These are phyloP conservation scores for Tilapia sparmanii DNA, from an alignment of 2,113 vertebrate genomes.

Conservation along the genomic window DNA sequence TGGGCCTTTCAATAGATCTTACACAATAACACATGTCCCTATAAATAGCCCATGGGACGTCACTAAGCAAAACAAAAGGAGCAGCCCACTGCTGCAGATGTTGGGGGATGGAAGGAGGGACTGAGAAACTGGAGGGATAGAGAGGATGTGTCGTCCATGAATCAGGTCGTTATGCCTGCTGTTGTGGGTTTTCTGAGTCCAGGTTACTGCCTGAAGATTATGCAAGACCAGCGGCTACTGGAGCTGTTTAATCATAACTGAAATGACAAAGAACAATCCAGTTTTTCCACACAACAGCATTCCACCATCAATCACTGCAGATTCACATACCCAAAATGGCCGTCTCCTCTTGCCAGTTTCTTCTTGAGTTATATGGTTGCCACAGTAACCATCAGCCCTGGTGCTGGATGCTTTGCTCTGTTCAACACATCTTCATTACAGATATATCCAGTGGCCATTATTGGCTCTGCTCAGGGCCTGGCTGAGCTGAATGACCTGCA, in stretches of 20 bases:
- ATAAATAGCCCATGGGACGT: conserved; percentile 58
- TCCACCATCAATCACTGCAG: not conserved
- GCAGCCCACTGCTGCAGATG: conserved; percentile 38
- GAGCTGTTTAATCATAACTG: not conserved
- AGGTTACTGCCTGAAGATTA: not conserved
- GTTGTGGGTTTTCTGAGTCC: not conserved
- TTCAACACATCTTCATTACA: conserved; percentile 19
- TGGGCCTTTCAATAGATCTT: conserved; percentile 35
- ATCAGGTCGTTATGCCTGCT: not conserved
- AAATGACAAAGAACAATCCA: not conserved
- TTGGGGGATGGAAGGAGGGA: conserved; percentile 31
- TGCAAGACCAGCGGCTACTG: not conserved
- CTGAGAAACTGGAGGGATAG: not conserved
- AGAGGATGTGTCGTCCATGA: not conserved
- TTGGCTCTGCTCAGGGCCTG: not conserved
- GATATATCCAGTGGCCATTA: not conserved
- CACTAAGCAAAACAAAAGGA: conserved; percentile 44
- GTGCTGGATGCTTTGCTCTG: not conserved
- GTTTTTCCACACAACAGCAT: not conserved
- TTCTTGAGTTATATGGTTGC: conserved; percentile 30
- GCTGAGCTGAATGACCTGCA: conserved; percentile 9
- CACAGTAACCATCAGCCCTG: conserved; percentile 17
- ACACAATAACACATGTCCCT: conserved; percentile 44
- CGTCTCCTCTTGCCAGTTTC: not conserved
- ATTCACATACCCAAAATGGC: conserved; percentile 45